Percentiles rank a stretch among this genome's conserved stretches.
Conservation (phyloP, 2,797 vertebrate species). For the Lagorchestes hirsutus region DNA sequence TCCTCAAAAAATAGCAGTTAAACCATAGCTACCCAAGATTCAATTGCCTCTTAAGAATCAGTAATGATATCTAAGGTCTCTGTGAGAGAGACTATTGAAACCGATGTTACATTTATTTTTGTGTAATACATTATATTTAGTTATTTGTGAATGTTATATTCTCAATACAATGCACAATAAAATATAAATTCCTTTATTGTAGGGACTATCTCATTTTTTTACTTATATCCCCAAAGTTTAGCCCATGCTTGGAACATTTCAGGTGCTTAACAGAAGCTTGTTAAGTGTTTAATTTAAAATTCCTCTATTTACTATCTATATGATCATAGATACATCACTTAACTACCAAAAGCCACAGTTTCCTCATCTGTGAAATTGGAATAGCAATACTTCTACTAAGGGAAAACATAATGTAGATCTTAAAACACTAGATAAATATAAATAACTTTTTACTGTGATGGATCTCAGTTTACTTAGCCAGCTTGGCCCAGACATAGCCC, state of each 20-base stretch:
- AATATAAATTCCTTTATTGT: not conserved
- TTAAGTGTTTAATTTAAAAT: not conserved
- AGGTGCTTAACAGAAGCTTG: not conserved
- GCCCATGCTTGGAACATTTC: not conserved
- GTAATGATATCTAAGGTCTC: not conserved
- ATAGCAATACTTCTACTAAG: not conserved
- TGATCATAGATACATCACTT: not conserved
- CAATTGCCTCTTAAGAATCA: not conserved
- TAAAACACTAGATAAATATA: not conserved
- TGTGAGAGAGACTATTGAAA: not conserved
- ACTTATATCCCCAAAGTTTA: not conserved
- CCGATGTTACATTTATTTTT: not conserved
- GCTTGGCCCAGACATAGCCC: not conserved
- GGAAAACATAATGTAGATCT: not conserved
- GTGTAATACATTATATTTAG: not conserved
- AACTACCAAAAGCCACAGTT: not conserved
- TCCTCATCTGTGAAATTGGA: not conserved
- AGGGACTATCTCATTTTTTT: not conserved
- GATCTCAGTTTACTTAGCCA: not conserved
- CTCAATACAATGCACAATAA: not conserved
- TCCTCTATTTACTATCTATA: not conserved
- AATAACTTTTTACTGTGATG: not conserved
- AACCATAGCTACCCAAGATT: not conserved
- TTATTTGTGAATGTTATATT: not conserved
- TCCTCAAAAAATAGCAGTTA: not conserved